Evolutionary conservation across 2,888 invertebrate genomes (phyloP).

Genomic region (Drosophila anomalata): DNA sequence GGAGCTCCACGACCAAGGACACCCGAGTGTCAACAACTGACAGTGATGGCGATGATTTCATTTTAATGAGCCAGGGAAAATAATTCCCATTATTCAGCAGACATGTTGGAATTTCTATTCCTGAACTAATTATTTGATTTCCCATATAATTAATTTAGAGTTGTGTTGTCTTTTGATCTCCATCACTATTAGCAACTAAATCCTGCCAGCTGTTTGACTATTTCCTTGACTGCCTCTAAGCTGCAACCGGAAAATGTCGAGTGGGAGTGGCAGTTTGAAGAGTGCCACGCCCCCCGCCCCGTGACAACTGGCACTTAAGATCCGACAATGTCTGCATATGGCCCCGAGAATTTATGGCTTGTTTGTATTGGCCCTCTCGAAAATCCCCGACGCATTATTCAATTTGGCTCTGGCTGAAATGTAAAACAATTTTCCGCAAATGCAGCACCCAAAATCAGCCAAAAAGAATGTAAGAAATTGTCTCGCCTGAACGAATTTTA

Average conservation of each 20-base stretch:
- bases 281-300: constrained; percentile 6
- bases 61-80: not conserved
- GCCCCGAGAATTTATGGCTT: constrained; percentile 53
- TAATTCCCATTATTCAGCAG: not conserved
- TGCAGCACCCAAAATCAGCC: constrained; percentile 14
- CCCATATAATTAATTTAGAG: not conserved
- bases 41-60: constrained; percentile 1
- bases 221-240: constrained; percentile 5
- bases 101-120: not conserved
- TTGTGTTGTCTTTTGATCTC: constrained; percentile 1
- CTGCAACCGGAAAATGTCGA: constrained; percentile 16
- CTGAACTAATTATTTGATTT: not conserved
- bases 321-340: constrained; percentile 39
- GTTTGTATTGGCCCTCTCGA: constrained; percentile 33
- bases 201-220: constrained; percentile 29
- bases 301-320: constrained; percentile 40
- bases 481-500: constrained; percentile 63
- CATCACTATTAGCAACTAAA: constrained; percentile 12
- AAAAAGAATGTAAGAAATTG: constrained; percentile 26
- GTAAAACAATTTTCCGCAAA: constrained; percentile 50
- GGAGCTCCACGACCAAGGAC: not conserved
- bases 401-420: constrained; percentile 52
- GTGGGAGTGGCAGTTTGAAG: constrained; percentile 9
- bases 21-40: constrained; percentile 10
- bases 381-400: constrained; percentile 65